These are phyloP conservation scores for Macrostomum cliftonense DNA, from an alignment of 2,888 invertebrate genomes.

Conservation along the genomic window DNA sequence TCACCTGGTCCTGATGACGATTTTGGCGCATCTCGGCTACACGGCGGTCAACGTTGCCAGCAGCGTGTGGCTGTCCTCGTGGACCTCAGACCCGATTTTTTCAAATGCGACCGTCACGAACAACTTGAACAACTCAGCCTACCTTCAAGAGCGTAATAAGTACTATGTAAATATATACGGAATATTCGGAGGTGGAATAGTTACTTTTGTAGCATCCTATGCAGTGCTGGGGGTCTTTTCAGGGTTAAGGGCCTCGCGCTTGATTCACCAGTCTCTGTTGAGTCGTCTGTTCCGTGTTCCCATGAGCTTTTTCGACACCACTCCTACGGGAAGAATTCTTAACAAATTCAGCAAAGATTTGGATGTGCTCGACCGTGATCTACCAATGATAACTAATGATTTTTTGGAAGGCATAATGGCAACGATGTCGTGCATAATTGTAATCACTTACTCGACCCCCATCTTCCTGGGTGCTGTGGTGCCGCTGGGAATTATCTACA, in stretches of 20 bases:
- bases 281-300: slow-evolving; percentile 12
- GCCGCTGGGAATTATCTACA: neutral
- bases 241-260: neutral
- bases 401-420: neutral
- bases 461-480: neutral
- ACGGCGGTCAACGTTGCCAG: neutral
- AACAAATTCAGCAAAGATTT: slow-evolving; percentile 31
- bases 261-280: neutral
- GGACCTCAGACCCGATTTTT: slow-evolving; percentile 6
- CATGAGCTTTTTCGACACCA: slow-evolving; percentile 23
- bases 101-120: no score
- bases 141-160: no score
- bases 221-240: neutral
- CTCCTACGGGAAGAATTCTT: slow-evolving; percentile 37
- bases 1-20: neutral
- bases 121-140: no score
- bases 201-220: no score
- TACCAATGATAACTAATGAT: slow-evolving; percentile 9
- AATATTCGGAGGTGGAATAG: no score
- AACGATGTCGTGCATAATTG: neutral
- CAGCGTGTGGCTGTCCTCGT: slow-evolving; percentile 7
- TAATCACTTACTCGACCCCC: neutral
- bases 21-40: neutral
- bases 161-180: no score
- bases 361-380: slow-evolving; percentile 22